Conservation (phyloP, 2,797 vertebrate genomes). For the Lagorchestes hirsutus region DNA sequence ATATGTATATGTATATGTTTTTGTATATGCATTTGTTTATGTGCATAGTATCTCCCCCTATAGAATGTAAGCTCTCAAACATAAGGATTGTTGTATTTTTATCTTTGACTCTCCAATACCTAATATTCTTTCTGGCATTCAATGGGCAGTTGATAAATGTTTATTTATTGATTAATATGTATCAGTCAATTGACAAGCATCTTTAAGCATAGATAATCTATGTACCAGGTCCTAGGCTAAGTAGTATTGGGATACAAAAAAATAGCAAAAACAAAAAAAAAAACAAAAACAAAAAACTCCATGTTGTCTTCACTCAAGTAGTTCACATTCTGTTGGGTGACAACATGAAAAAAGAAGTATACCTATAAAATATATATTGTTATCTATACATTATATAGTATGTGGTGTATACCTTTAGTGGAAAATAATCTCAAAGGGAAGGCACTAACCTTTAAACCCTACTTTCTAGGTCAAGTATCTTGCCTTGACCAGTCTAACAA, state of each 20-base stretch:
- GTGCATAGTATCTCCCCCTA: neutral
- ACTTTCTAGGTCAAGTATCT: neutral
- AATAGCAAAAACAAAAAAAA: neutral
- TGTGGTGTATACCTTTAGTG: neutral
- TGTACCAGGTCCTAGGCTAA: neutral
- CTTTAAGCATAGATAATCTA: neutral
- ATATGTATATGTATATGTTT: neutral
- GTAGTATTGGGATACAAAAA: neutral
- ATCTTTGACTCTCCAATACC: constrained; percentile 29
- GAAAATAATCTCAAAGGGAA: neutral
- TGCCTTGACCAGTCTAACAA: neutral
- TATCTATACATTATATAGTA: neutral
- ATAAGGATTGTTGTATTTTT: neutral
- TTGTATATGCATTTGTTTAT: neutral
- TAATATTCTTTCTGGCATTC: neutral
- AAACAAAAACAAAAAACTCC: neutral
- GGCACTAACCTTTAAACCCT: neutral
- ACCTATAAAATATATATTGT: neutral
- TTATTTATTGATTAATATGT: neutral
- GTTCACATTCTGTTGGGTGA: neutral
- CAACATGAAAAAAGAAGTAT: neutral
- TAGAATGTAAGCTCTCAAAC: neutral
- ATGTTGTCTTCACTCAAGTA: neutral
- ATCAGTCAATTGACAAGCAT: neutral
- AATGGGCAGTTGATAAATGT: neutral